Percentiles rank a stretch among this genome's conserved stretches.
Conservation (phyloP, 2,888 invertebrate genomes). For the Metalampra italica region DNA sequence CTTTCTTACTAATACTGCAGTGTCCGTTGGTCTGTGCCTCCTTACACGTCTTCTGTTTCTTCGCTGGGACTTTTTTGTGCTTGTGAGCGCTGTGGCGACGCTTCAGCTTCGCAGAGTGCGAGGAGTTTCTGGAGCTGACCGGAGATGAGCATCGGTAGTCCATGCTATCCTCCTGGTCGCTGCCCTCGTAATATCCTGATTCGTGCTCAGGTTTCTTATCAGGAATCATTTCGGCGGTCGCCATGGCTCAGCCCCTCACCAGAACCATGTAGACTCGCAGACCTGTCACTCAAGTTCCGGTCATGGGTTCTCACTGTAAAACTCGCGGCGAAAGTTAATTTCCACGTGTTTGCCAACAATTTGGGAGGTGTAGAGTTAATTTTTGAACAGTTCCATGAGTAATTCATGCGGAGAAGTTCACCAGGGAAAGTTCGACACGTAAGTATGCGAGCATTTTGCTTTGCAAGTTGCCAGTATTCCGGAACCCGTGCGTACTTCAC, state of each 20-base stretch:
- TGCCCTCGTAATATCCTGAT: constrained; percentile 91
- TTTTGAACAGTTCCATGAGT: neutral
- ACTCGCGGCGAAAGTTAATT: neutral
- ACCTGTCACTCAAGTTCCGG: constrained; percentile 26
- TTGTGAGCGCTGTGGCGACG: constrained; percentile 59
- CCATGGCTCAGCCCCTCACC: constrained; percentile 67
- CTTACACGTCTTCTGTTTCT: constrained; percentile 40
- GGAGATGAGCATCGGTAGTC: constrained; percentile 73
- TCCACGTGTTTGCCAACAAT: neutral
- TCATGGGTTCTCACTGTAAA: constrained; percentile 16
- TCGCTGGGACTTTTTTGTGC: constrained; percentile 53
- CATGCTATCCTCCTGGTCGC: constrained; percentile 80
- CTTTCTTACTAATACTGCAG: constrained; percentile 28
- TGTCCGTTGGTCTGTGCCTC: constrained; percentile 54
- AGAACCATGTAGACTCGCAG: constrained; percentile 55
- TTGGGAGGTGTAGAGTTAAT: neutral
- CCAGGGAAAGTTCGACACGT: constrained; percentile 71
- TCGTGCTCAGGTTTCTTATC: constrained; percentile 85
- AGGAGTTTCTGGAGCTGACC: constrained; percentile 67
- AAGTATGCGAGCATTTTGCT: constrained; percentile 51
- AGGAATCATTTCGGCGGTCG: constrained; percentile 78
- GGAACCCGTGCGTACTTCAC: constrained; percentile 54
- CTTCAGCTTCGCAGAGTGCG: constrained; percentile 61
- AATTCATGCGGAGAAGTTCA: constrained; percentile 32
- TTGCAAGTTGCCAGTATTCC: constrained; percentile 34